These are phyloP conservation scores for Cydia amplana DNA, from an alignment of 1,140 invertebrate species.

Conservation along the genomic window DNA sequence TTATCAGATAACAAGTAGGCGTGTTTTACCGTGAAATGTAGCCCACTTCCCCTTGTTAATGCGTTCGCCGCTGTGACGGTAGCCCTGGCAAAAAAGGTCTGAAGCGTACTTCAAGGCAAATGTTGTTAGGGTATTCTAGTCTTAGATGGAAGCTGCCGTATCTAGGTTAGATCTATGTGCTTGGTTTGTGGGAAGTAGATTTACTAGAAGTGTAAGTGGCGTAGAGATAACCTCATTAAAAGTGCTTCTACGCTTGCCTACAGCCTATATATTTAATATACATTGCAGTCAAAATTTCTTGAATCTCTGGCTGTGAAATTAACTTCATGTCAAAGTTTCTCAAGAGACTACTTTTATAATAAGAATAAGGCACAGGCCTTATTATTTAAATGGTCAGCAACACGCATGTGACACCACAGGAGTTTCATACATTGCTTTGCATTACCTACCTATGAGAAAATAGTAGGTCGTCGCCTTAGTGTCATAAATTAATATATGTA, in stretches of 20 bases:
- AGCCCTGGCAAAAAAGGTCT: conserved; percentile 36
- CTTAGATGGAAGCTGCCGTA: background rate
- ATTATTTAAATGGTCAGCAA: too few species aligned
- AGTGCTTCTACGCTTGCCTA: background rate
- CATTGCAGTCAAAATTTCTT: too few species aligned
- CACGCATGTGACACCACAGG: too few species aligned
- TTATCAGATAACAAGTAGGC: conserved; percentile 44
- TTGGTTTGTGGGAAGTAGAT: background rate
- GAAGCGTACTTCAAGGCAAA: background rate
- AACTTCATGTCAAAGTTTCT: too few species aligned
- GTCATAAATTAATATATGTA: too few species aligned
- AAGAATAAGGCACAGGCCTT: too few species aligned
- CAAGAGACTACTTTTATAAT: too few species aligned
- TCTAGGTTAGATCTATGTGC: conserved; percentile 10
- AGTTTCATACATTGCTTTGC: too few species aligned
- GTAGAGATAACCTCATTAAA: background rate
- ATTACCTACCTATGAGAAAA: too few species aligned
- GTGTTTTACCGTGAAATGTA: conserved; percentile 51
- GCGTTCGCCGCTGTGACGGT: conserved; percentile 61
- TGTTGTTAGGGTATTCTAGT: background rate
- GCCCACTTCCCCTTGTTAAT: conserved; percentile 53
- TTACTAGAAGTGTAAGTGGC: background rate
- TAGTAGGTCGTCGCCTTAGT: too few species aligned
- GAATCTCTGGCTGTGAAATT: too few species aligned
- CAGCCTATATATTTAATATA: too few species aligned